Conservation (phyloP, 2,888 invertebrate species). For the Eledona agricola region DNA sequence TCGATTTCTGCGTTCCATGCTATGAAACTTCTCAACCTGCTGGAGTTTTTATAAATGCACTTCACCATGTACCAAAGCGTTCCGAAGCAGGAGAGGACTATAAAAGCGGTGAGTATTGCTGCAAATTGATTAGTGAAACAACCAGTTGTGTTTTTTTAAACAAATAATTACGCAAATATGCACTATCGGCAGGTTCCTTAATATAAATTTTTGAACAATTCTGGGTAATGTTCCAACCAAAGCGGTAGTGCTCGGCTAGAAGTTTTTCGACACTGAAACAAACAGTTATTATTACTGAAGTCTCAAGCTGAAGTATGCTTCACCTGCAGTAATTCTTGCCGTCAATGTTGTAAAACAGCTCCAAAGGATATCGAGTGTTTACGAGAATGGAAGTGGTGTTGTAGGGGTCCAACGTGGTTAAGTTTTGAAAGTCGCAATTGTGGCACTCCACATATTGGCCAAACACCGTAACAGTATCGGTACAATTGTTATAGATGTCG, state of each 20-base stretch:
- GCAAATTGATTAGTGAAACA: slow-evolving; percentile 40
- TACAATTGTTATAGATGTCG: slow-evolving; percentile 55
- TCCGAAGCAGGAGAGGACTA: slow-evolving; percentile 61
- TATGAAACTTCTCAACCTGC: slow-evolving; percentile 48
- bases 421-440: slow-evolving; percentile 57
- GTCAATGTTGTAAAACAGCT: slow-evolving; percentile 49
- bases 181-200: slow-evolving; percentile 60
- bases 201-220: slow-evolving; percentile 55
- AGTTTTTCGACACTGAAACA: slow-evolving; percentile 51
- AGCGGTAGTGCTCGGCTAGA: slow-evolving; percentile 60
- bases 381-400: slow-evolving; percentile 54
- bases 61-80: slow-evolving; percentile 63
- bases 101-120: slow-evolving; percentile 62
- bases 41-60: slow-evolving; percentile 60
- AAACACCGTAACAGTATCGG: slow-evolving; percentile 48
- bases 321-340: slow-evolving; percentile 50
- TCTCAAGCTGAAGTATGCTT: too few relatives aligned
- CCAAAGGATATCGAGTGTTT: slow-evolving; percentile 57
- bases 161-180: slow-evolving; percentile 59
- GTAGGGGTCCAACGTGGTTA: slow-evolving; percentile 47
- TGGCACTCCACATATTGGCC: slow-evolving; percentile 61
- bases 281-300: too few relatives aligned
- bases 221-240: slow-evolving; percentile 59
- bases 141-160: slow-evolving; percentile 11
- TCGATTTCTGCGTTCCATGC: slow-evolving; percentile 54